Conservation (phyloP, 2,888 invertebrate species). For the Chirona hameri region DNA sequence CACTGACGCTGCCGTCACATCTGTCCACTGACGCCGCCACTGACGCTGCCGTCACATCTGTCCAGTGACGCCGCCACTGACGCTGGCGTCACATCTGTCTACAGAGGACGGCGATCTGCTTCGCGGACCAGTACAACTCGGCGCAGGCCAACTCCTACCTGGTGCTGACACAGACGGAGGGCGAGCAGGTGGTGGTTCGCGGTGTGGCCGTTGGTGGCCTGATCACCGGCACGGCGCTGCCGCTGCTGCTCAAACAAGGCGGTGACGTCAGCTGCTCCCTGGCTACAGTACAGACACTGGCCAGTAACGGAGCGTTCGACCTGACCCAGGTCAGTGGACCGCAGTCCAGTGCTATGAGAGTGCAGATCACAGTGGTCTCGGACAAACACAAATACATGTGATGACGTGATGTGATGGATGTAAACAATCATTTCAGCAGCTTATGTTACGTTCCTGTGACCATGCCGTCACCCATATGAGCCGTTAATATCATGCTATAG, state of each 20-base stretch:
- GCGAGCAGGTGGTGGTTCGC: slow-evolving; percentile 27
- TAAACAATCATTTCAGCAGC: no score
- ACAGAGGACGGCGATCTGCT: neutral
- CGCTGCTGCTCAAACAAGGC: neutral
- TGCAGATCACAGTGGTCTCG: no score
- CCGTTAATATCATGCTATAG: no score
- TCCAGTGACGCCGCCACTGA: no score
- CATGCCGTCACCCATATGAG: no score
- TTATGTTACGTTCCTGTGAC: no score
- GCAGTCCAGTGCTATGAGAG: no score
- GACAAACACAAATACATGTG: no score
- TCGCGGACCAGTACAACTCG: neutral
- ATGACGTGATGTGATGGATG: no score
- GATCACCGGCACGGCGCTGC: neutral
- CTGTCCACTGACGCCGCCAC: no score
- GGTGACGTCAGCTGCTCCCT: slow-evolving; percentile 63
- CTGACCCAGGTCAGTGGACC: neutral
- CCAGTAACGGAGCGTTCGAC: slow-evolving; percentile 67
- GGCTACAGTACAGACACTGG: slow-evolving; percentile 95
- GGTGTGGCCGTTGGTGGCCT: neutral
- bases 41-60: no score
- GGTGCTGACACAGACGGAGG: neutral
- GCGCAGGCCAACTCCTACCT: neutral
- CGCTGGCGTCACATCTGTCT: neutral
- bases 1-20: no score